Percentiles rank a stretch among this genome's conserved stretches.
Evolutionary conservation across 2,113 vertebrate genomes (phyloP).

Genomic region (Megalops atlanticus): DNA sequence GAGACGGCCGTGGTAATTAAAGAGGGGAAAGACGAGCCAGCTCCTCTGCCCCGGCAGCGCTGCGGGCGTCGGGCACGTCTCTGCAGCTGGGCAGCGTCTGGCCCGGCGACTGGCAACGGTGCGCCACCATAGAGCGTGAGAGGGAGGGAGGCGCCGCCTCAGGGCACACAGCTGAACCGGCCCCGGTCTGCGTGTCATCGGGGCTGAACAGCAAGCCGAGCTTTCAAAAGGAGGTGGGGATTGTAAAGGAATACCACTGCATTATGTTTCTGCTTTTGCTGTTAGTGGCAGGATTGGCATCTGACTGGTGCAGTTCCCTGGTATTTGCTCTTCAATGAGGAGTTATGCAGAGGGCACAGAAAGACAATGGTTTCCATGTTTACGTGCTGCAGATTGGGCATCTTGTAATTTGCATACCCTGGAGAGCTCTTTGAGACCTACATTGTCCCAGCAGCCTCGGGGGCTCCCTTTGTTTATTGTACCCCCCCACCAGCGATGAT

Average conservation of each 20-base stretch:
- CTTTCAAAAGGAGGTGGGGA: neutral
- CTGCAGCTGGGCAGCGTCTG: conserved; percentile 30
- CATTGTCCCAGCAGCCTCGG: conserved; percentile 19
- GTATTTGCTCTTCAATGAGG: neutral
- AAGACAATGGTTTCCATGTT: neutral
- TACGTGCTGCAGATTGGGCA: conserved; percentile 13
- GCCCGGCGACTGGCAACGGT: neutral
- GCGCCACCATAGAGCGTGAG: conserved; percentile 9
- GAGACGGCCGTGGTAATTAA: neutral
- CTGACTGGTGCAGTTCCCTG: neutral
- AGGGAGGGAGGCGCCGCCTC: neutral
- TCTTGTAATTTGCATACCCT: conserved; percentile 22
- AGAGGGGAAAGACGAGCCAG: neutral
- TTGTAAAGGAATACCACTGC: neutral
- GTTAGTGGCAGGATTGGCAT: neutral
- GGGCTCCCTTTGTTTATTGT: conserved; percentile 44
- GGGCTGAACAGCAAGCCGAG: neutral
- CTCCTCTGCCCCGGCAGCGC: neutral
- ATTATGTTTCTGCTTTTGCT: neutral
- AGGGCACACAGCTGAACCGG: neutral
- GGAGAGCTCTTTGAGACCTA: neutral
- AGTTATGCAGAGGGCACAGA: neutral
- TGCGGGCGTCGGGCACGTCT: neutral
- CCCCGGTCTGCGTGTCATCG: neutral
- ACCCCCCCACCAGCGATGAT: conserved; percentile 29